Conservation (phyloP, 2,113 vertebrate species). For the Rhinolophus sinicus region DNA sequence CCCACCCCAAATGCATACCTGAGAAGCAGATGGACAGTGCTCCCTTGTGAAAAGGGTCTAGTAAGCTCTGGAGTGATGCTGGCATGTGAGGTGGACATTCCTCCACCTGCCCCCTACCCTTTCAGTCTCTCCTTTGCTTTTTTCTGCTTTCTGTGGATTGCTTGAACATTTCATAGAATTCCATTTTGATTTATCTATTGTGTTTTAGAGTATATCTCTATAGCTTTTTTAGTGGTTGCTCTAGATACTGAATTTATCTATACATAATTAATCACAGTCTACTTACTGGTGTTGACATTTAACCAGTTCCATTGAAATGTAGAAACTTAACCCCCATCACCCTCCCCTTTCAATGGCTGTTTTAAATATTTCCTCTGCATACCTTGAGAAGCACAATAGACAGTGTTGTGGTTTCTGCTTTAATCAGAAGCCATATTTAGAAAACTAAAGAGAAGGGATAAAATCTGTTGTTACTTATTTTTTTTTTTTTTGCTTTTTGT, state of each 20-base stretch:
- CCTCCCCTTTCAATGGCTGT: background rate
- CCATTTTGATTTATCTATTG: background rate
- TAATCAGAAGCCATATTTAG: constrained; percentile 19
- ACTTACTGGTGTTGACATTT: background rate
- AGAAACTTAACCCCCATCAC: background rate
- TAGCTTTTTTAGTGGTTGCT: constrained; percentile 7
- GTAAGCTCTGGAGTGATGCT: background rate
- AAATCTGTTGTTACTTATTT: background rate
- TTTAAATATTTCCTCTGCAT: background rate
- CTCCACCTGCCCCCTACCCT: too few species aligned
- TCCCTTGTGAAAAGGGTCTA: background rate
- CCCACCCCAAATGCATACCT: background rate
- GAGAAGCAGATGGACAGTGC: background rate
- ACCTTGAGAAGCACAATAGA: background rate
- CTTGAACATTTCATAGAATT: constrained; percentile 38
- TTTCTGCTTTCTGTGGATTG: background rate
- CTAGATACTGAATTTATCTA: background rate
- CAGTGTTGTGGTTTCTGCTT: background rate
- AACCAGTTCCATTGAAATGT: background rate
- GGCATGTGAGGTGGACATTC: background rate
- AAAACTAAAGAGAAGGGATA: constrained; percentile 26
- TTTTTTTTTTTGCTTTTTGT: background rate
- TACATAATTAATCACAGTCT: constrained; percentile 4
- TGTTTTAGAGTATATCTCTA: constrained; percentile 8
- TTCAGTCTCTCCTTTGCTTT: background rate